A percentile compares a stretch with the other conserved stretches of the same genome.
These are phyloP conservation scores for Oeneis ivallda DNA, from an alignment of 2,888 invertebrate species.

Conservation along the genomic window DNA sequence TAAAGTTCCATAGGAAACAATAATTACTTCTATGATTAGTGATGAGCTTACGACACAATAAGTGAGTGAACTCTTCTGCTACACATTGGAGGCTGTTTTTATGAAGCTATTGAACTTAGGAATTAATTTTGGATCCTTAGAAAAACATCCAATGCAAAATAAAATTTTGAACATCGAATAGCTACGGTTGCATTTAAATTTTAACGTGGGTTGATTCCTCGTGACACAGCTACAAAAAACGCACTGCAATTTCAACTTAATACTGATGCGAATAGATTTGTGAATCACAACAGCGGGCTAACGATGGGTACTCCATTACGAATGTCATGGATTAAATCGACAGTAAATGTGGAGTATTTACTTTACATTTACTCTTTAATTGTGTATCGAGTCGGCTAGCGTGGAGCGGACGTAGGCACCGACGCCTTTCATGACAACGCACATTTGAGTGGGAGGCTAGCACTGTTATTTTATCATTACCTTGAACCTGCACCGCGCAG, in stretches of 20 bases:
- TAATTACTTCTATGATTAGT: too few relatives aligned
- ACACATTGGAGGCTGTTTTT: neutral
- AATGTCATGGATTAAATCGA: slow-evolving; percentile 73
- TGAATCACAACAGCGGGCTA: slow-evolving; percentile 19
- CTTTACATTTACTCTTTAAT: slow-evolving; percentile 76
- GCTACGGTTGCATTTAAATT: slow-evolving; percentile 24
- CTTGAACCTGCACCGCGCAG: slow-evolving; percentile 25
- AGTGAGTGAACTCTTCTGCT: too few relatives aligned
- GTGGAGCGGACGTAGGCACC: slow-evolving; percentile 57
- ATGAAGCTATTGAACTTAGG: neutral
- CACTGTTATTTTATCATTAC: slow-evolving; percentile 53
- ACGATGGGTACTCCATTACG: slow-evolving; percentile 48
- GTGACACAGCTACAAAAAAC: slow-evolving; percentile 34
- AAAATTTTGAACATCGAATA: neutral
- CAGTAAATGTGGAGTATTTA: slow-evolving; percentile 75
- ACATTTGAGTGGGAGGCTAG: slow-evolving; percentile 50
- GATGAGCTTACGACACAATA: too few relatives aligned
- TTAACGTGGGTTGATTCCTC: slow-evolving; percentile 55
- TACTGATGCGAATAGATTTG: slow-evolving; percentile 40
- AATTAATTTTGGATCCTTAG: neutral
- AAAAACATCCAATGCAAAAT: neutral
- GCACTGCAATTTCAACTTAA: slow-evolving; percentile 55
- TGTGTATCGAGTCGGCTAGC: slow-evolving; percentile 59
- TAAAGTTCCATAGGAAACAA: too few relatives aligned
- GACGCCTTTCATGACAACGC: slow-evolving; percentile 61